Percentiles rank a stretch among this genome's conserved stretches.
Conservation (phyloP, 2,888 invertebrate species). For the Selenia dentaria region DNA sequence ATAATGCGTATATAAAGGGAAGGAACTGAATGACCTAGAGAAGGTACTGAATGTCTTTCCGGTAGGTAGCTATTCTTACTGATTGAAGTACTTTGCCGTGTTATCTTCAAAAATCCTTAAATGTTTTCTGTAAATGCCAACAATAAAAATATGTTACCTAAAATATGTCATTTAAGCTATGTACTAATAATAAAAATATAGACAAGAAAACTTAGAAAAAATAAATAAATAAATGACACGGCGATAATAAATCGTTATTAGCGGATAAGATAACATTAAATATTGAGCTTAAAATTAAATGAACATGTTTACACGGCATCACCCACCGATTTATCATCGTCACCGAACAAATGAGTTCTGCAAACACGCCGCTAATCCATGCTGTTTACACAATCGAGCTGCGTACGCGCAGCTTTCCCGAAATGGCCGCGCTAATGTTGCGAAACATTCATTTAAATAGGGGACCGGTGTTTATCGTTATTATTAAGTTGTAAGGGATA, state of each 20-base stretch:
- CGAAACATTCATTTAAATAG: conserved; percentile 73
- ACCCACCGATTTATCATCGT: conserved; percentile 62
- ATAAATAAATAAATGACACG: conserved; percentile 2
- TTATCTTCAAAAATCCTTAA: too few species aligned
- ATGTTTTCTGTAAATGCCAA: too few species aligned
- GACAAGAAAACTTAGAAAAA: background rate
- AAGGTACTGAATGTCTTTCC: too few species aligned
- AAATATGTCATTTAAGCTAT: too few species aligned
- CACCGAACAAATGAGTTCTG: conserved; percentile 66
- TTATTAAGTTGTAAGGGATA: conserved; percentile 78
- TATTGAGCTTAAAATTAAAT: conserved; percentile 33
- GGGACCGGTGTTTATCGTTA: conserved; percentile 76
- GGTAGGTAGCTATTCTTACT: too few species aligned
- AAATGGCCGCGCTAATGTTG: conserved; percentile 74
- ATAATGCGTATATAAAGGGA: too few species aligned
- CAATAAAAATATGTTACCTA: too few species aligned
- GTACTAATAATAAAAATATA: too few species aligned
- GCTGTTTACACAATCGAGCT: conserved; percentile 55
- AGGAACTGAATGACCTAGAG: too few species aligned
- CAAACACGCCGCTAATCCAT: conserved; percentile 67
- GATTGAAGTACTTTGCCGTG: too few species aligned
- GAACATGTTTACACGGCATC: conserved; percentile 39
- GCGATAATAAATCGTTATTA: background rate
- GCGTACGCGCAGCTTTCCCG: conserved; percentile 64
- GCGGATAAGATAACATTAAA: conserved; percentile 18